Percentiles rank a stretch among this genome's conserved stretches.
Evolutionary conservation across 2,888 invertebrate genomes (phyloP).

Genomic region (Branchellion lobata): DNA sequence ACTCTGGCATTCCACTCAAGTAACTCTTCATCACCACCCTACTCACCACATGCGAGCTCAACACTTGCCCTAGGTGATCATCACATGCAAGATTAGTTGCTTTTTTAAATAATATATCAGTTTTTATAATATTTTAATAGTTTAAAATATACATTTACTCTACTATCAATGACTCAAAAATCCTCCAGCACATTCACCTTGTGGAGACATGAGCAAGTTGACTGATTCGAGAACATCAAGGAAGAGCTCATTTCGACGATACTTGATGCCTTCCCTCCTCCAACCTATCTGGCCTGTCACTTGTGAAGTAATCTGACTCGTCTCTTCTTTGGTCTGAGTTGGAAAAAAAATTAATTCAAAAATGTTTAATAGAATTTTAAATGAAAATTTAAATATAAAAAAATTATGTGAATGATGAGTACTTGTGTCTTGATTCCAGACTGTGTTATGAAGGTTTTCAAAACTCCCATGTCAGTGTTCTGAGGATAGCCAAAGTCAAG

Average conservation of each 20-base stretch:
- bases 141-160: too few species aligned
- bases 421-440: constrained; percentile 88
- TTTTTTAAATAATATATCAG: too few species aligned
- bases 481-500: constrained; percentile 99
- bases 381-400: neutral
- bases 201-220: constrained; percentile 97
- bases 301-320: constrained; percentile 97
- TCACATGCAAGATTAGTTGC: too few species aligned
- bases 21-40: constrained; percentile 99
- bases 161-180: neutral
- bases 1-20: constrained; percentile 98
- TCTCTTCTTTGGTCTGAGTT: constrained; percentile 94
- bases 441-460: constrained; percentile 99
- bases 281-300: constrained; percentile 96
- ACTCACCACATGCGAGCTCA: constrained; percentile 98
- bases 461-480: constrained; percentile 96
- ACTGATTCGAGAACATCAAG: constrained; percentile 97
- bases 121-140: too few species aligned
- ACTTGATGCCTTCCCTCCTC: constrained; percentile 98
- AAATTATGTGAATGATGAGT: neutral
- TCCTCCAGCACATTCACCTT: constrained; percentile 68
- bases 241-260: constrained; percentile 95
- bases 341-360: constrained; percentile 25
- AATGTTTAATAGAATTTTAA: neutral
- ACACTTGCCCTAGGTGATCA: constrained; percentile 80